Base-by-base conservation (phyloP, 92 coral and sea anemone species). In the Zoanthus sansibaricus region DNA sequence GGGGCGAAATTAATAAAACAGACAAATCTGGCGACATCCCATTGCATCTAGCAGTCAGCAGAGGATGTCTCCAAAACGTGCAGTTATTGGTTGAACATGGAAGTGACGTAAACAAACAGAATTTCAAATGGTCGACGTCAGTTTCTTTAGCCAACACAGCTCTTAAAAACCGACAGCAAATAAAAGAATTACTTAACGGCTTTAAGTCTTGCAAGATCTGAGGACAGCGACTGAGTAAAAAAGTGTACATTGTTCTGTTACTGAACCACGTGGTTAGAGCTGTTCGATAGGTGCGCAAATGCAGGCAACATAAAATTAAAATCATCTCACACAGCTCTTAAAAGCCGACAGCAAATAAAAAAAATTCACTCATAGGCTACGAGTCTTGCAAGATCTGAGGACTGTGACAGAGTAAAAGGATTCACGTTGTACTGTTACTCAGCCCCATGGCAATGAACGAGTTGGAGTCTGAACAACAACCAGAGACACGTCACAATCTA, bases 261-360 rank as follows among this genome's bases (percentile, higher is more conserved):
- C 42, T 37, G 3, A 37, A 4, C 42, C 42, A 37, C 42, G 42
- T 37, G 4, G 42, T 25, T 25, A 25, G 25, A 25, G 42, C 42
- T 37, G 42, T 37, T 37, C 4, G 42, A 37, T 37, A 37, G 4
- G 42, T 37, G 4, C 42, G 42, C 1, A 37, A 4, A 37, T 37
- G 42, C 42, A 37, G 42, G 42, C 2, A 37, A 37, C 42, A 37
- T 2, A 37, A 37, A 37, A 37, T 37, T 37, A 2, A 37, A 37
- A 37, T 37, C 42, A 37, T 37, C 4, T 37, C 25, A 18, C 42
- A 80, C 52, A 9, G 85, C 75, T 64, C 42, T 67, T 54, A 64
- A 67, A 64, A 64, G 44, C 37, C 72, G 73, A 46, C 59, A 80
- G 62, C 75, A 80, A 52, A 21, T 78, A 62, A 80, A 80, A 80